phyloP scores from a whole-genome alignment of 1,140 invertebrate species.

The Anastatus disparis region DNA sequence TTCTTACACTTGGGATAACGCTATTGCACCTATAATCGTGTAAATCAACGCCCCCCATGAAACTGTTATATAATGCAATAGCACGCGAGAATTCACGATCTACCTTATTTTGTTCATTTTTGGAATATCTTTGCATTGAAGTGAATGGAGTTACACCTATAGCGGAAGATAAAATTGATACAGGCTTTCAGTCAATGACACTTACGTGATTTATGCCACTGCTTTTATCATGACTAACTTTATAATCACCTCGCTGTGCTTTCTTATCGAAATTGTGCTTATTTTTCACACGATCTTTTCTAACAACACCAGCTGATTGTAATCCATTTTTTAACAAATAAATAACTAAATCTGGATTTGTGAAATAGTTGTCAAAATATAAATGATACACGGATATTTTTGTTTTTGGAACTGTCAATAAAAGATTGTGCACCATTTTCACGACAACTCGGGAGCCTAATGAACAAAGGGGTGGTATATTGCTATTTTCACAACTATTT shows the following conservation, averaged over 20 bases:
- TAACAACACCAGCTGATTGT: conserved; percentile 23
- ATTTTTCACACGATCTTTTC: conserved; percentile 33
- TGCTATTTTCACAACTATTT: not conserved
- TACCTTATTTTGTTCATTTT: not conserved
- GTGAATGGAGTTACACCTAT: not conserved
- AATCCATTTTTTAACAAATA: conserved; percentile 31
- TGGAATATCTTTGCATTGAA: not conserved
- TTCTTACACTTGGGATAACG: no score
- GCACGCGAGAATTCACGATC: not conserved
- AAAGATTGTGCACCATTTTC: conserved; percentile 11
- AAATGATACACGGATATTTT: conserved; percentile 33
- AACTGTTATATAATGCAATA: conserved; percentile 7
- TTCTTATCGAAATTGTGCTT: conserved; percentile 21
- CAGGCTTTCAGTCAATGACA: conserved; percentile 32
- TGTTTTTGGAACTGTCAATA: conserved; percentile 25
- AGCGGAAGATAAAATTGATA: conserved; percentile 29
- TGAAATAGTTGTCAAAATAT: conserved; percentile 36
- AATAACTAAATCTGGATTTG: conserved; percentile 34
- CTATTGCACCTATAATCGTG: not conserved
- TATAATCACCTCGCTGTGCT: conserved; percentile 14
- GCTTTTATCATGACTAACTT: conserved; percentile 27
- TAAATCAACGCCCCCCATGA: not conserved
- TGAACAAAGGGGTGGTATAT: not conserved
- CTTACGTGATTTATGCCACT: conserved; percentile 33
- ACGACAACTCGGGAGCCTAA: conserved; percentile 26